Evolutionary conservation across 2,888 invertebrate genomes (phyloP).

Genomic region (Heliothis peltigera): DNA sequence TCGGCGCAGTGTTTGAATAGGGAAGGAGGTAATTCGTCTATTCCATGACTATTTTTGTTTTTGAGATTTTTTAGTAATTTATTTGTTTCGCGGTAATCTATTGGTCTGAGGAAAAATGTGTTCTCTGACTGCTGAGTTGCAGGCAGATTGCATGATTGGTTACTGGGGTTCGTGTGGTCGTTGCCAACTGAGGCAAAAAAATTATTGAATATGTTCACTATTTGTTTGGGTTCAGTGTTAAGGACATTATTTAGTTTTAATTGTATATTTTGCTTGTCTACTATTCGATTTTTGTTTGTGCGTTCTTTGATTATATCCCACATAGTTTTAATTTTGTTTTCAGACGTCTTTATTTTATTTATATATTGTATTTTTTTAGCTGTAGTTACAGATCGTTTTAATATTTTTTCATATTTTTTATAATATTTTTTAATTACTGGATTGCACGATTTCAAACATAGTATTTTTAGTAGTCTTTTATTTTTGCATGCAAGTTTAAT

Average conservation of each 20-base stretch:
- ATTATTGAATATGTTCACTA: background rate
- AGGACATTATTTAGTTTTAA: background rate
- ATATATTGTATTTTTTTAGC: background rate
- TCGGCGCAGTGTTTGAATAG: too few relatives aligned
- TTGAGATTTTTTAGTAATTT: too few relatives aligned
- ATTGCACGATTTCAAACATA: background rate
- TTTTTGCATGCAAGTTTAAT: background rate
- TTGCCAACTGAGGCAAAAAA: constrained; percentile 2
- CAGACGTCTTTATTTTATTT: constrained; percentile 8
- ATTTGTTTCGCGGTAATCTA: too few relatives aligned
- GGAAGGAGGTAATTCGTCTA: too few relatives aligned
- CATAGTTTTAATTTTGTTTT: too few relatives aligned
- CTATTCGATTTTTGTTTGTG: background rate
- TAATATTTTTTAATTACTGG: background rate
- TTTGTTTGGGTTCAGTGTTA: background rate
- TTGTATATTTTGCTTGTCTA: too few relatives aligned
- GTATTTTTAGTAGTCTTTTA: constrained; percentile 1
- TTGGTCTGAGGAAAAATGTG: background rate
- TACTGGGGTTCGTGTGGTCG: background rate
- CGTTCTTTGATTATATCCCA: too few relatives aligned
- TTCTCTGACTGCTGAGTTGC: background rate
- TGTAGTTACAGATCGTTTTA: too few relatives aligned
- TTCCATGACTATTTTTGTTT: too few relatives aligned
- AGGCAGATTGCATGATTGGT: too few relatives aligned
- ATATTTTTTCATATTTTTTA: constrained; percentile 4